Evolutionary conservation across 1,140 invertebrate genomes (phyloP), one percentile per base, ranked within the genome.

Genomic region (Drosophila watanabei): DNA sequence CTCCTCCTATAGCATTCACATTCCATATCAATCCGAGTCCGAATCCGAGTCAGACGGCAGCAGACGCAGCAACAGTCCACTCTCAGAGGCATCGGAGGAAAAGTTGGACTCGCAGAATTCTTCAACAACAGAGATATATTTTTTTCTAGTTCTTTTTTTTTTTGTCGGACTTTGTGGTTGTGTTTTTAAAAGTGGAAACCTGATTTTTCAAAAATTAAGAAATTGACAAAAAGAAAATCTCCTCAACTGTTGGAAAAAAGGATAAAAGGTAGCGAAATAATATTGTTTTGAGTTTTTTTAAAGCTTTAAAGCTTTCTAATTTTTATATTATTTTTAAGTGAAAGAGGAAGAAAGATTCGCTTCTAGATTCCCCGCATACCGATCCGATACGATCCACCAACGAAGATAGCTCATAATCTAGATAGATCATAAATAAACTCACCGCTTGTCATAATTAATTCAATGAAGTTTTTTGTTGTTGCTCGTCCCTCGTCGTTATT

Each of bases 371-470:
- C 24, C 24, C 3, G 24, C 24, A 24, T 2, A 7, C 33, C 52
- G 11, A 56, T 14, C 14, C 33, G 20, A 72, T 52, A 13, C 52
- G 46, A 71, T 69, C 24, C 33, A 49, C 32, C 48, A 30, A 18
- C 52, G 9, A 64, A 32, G 59, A 64, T 77, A 71, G 79, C 81
- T 68, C 72, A 68, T 82, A 79, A 86, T 86, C 75, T 65, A 66
- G 69, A 82, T 57, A 75, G 75, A 88, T 82, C 73, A 48, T 89
- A 88, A 89, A 88, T 89, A 71, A 68, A 75, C 81, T 68, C 81
- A 89, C 84, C 71, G 79, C 79, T 81, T 84, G 85, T 84, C 78
- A 88, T 82, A 84, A 84, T 88, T 89, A 89, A 89, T 84, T 89
- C 81, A 82, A 89, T 89, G 79, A 89, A 82, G 20, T 72, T 84